Conservation (phyloP, 64 coral and sea anemone species). For the Montipora sp. region DNA sequence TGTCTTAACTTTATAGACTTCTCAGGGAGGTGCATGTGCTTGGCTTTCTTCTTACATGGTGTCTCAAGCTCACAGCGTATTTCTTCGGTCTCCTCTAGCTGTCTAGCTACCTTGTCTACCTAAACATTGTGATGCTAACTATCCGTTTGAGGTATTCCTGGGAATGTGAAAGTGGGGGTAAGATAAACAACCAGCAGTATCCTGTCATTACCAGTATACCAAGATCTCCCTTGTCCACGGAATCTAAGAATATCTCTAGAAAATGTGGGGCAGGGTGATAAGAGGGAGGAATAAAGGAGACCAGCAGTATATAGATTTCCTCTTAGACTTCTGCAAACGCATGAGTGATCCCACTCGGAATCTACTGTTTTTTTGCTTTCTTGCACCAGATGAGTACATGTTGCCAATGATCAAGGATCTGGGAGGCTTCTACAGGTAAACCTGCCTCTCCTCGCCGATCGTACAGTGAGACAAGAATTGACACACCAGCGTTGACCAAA, state of each 20-base stretch:
- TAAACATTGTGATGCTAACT: too few relatives aligned
- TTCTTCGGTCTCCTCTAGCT: too few relatives aligned
- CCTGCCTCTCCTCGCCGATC: not conserved
- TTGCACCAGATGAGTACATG: not conserved
- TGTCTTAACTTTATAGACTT: too few relatives aligned
- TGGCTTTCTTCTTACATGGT: too few relatives aligned
- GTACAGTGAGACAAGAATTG: not conserved
- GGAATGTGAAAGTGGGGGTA: too few relatives aligned
- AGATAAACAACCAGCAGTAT: too few relatives aligned
- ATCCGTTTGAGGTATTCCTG: too few relatives aligned
- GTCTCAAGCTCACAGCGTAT: too few relatives aligned
- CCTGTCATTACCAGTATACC: not conserved
- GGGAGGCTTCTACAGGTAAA: constrained; percentile 3
- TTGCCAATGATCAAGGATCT: not conserved
- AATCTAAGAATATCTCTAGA: constrained; percentile 2
- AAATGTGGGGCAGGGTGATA: constrained; percentile 4
- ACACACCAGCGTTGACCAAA: too few relatives aligned
- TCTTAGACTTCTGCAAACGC: not conserved
- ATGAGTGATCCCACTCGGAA: not conserved
- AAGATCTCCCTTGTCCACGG: not conserved
- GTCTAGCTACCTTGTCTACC: too few relatives aligned
- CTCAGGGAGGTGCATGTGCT: too few relatives aligned
- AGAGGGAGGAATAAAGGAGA: constrained; percentile 13
- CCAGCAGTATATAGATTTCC: constrained; percentile 1
- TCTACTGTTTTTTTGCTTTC: not conserved